These are phyloP conservation scores for Pachypeltis micranthus DNA, from an alignment of 1,140 invertebrate genomes.

Conservation along the genomic window DNA sequence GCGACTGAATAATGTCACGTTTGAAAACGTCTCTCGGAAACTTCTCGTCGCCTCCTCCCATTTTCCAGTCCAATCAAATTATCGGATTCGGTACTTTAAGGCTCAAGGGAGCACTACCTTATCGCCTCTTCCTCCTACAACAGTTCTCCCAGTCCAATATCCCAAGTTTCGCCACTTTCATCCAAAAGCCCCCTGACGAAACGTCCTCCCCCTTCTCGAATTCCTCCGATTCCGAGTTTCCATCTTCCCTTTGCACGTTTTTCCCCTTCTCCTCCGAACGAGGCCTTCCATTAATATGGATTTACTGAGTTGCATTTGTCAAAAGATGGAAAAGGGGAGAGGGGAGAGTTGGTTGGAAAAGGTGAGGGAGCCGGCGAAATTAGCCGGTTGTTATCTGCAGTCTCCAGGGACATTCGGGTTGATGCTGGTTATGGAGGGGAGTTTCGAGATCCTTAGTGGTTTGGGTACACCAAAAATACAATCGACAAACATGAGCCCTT, in stretches of 20 bases:
- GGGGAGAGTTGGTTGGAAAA: too few relatives aligned
- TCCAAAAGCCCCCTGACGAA: too few relatives aligned
- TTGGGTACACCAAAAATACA: too few relatives aligned
- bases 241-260: not conserved
- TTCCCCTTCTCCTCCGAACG: too few relatives aligned
- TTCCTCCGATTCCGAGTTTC: not conserved
- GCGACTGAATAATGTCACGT: too few relatives aligned
- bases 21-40: too few relatives aligned
- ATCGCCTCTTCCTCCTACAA: not conserved
- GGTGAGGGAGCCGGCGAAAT: not conserved
- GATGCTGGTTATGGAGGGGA: too few relatives aligned
- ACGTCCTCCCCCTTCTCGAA: not conserved
- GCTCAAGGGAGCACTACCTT: not conserved
- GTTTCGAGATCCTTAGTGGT: too few relatives aligned
- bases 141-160: not conserved
- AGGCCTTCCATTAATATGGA: not conserved
- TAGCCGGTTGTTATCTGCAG: not conserved
- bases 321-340: not conserved
- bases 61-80: not conserved
- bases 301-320: not conserved
- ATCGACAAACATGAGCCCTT: too few relatives aligned
- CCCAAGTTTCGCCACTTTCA: not conserved
- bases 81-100: not conserved
- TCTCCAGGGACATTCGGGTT: not conserved
- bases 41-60: not conserved